phyloP scores from a whole-genome alignment of 2,888 invertebrate genomes.

The Eremobia ochroleuca region DNA sequence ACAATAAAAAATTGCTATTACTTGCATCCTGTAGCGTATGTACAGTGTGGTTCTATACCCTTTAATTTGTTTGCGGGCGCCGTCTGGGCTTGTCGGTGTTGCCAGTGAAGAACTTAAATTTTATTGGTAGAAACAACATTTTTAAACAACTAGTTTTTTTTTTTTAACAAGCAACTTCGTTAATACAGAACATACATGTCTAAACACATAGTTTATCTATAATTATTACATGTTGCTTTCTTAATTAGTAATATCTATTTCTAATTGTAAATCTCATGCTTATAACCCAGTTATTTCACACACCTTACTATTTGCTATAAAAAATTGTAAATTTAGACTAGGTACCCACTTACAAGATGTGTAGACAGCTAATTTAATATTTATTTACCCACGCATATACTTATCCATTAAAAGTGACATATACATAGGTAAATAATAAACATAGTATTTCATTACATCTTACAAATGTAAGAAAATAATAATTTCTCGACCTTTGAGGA shows the following conservation, averaged over 20 bases:
- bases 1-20: constrained; percentile 63
- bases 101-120: constrained; percentile 41
- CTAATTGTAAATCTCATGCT: constrained; percentile 55
- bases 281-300: constrained; percentile 45
- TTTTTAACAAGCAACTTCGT: not conserved
- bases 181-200: constrained; percentile 15
- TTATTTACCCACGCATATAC: not conserved
- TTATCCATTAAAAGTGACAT: not conserved
- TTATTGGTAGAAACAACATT: constrained; percentile 40
- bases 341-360: constrained; percentile 22
- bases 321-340: constrained; percentile 5
- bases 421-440: not conserved
- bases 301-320: constrained; percentile 47
- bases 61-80: constrained; percentile 67
- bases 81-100: constrained; percentile 68
- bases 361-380: not conserved
- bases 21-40: constrained; percentile 78
- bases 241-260: constrained; percentile 44
- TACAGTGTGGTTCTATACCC: constrained; percentile 75
- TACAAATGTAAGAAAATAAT: not conserved
- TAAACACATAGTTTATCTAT: constrained; percentile 8
- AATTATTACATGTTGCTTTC: constrained; percentile 19
- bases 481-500: not conserved
- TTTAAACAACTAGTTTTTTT: not conserved
- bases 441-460: not conserved